These are phyloP conservation scores for Crotalus helleri DNA, from an alignment of 2,113 vertebrate species.

Conservation along the genomic window DNA sequence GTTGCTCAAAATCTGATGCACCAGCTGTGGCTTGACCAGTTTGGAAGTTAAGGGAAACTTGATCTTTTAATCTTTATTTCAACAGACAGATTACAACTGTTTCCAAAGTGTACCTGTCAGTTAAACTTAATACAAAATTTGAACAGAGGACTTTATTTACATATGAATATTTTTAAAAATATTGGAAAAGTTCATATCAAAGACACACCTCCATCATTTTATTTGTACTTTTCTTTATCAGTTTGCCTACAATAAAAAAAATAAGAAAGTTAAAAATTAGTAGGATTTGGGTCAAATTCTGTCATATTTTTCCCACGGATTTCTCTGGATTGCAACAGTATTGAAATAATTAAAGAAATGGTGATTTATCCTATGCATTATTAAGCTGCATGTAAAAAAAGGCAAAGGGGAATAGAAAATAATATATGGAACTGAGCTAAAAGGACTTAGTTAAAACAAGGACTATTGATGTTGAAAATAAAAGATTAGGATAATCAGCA, in stretches of 20 bases:
- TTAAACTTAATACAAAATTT: constrained; percentile 26
- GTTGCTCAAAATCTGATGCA: constrained; percentile 80
- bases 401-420: rapidly evolving
- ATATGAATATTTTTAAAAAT: not conserved
- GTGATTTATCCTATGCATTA: not conserved
- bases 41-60: constrained; percentile 75
- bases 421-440: not conserved
- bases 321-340: not conserved
- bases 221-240: not conserved
- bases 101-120: constrained; percentile 56
- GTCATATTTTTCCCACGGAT: not conserved
- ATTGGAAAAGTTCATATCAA: not conserved
- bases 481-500: constrained; percentile 6
- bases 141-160: constrained; percentile 19
- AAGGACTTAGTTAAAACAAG: not conserved
- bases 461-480: constrained; percentile 16
- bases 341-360: rapidly evolving
- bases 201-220: not conserved
- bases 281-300: not conserved
- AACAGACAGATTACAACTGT: constrained; percentile 68
- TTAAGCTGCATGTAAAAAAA: not conserved
- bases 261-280: not conserved
- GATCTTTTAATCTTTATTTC: constrained; percentile 75
- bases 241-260: not conserved
- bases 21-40: constrained; percentile 84